A percentile compares a stretch with the other conserved stretches of the same genome.
Evolutionary conservation across 1,140 invertebrate species (phyloP).

Genomic region (Nephila pilipes): DNA sequence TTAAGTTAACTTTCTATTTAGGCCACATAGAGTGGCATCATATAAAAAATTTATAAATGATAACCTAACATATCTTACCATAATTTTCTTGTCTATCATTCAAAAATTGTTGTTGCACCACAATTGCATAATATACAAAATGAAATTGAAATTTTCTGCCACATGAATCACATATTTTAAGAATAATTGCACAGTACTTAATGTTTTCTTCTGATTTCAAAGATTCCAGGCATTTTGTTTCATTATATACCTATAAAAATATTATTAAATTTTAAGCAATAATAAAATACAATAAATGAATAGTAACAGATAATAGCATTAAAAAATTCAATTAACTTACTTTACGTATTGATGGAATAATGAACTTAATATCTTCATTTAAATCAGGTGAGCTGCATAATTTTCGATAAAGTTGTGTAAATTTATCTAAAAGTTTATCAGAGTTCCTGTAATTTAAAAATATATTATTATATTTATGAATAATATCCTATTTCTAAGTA

Average conservation of each 20-base stretch:
- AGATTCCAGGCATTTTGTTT: constrained; percentile 21
- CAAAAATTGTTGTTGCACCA: constrained; percentile 37
- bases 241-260: constrained; percentile 57
- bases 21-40: too few species aligned
- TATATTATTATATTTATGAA: too few species aligned
- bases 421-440: constrained; percentile 60
- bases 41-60: too few species aligned
- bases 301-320: neutral
- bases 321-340: neutral
- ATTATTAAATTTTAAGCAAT: neutral
- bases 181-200: neutral
- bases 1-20: too few species aligned
- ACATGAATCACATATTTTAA: constrained; percentile 47
- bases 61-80: constrained; percentile 37
- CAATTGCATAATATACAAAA: constrained; percentile 51
- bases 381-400: neutral
- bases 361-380: neutral
- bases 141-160: constrained; percentile 64
- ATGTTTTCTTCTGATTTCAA: constrained; percentile 54
- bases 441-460: constrained; percentile 61
- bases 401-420: constrained; percentile 48
- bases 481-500: too few species aligned
- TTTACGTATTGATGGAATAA: constrained; percentile 12
- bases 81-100: constrained; percentile 33
- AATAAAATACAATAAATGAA: neutral